Evolutionary conservation across 92 coral and sea anemone genomes (phyloP).

Genomic region (Virgularia gustaviana): DNA sequence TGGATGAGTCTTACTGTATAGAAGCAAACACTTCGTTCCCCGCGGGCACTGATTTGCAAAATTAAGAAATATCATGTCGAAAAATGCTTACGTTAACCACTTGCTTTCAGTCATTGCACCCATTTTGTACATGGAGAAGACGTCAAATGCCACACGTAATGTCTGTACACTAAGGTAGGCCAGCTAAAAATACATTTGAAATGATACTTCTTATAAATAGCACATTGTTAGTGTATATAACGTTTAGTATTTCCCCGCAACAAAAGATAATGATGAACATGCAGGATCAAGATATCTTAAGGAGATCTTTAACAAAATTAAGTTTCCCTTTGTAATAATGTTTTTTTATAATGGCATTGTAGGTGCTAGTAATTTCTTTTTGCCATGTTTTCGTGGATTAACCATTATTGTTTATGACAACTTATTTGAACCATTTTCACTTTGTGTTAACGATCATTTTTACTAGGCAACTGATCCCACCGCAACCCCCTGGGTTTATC

Average conservation of each 20-base stretch:
- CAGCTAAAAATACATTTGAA: no score
- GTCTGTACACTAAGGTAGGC: constrained; percentile 77
- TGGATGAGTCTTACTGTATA: background rate
- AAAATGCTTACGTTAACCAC: constrained; percentile 93
- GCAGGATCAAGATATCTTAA: background rate
- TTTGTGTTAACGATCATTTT: no score
- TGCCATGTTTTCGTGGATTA: no score
- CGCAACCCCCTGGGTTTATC: no score
- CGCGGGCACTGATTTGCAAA: background rate
- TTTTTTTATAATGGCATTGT: no score
- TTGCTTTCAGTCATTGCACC: constrained; percentile 94
- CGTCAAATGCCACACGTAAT: constrained; percentile 68
- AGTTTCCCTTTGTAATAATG: no score
- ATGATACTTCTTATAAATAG: background rate
- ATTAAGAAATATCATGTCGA: background rate
- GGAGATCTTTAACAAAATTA: no score
- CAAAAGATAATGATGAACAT: background rate
- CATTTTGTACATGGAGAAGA: constrained; percentile 81
- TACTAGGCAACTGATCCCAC: no score
- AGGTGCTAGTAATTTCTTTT: no score
- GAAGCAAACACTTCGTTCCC: background rate
- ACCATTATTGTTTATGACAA: no score
- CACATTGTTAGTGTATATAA: background rate
- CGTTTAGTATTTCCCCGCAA: no score
- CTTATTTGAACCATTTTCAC: no score